Evolutionary conservation across 2,797 vertebrate species (phyloP).

Genomic region (Macroramphosus scolopax): DNA sequence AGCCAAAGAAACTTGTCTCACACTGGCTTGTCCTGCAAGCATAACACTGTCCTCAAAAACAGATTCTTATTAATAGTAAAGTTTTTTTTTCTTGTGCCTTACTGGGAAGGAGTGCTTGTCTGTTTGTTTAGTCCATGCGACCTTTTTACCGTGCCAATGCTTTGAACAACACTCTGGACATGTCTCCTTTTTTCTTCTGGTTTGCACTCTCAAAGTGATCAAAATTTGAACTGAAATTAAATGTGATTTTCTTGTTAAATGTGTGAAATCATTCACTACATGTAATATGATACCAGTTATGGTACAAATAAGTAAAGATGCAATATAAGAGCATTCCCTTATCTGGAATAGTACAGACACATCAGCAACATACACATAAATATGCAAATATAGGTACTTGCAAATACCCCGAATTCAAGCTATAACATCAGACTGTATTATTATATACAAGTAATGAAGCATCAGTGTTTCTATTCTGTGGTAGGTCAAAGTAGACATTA

Average conservation of each 20-base stretch:
- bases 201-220: conserved; percentile 55
- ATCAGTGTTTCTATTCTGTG: no score
- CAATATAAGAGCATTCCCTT: no score
- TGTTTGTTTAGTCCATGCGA: conserved; percentile 19
- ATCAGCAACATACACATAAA: no score
- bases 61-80: conserved; percentile 38
- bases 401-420: no score
- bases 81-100: conserved; percentile 58
- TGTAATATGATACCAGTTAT: neutral
- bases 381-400: no score
- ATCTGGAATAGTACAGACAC: neutral
- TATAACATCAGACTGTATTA: no score
- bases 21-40: conserved; percentile 49
- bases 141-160: conserved; percentile 19
- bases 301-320: no score
- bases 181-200: conserved; percentile 4
- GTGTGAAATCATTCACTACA: conserved; percentile 11
- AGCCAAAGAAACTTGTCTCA: conserved; percentile 49
- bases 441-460: no score
- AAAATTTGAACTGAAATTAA: conserved; percentile 54
- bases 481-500: no score
- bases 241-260: conserved; percentile 38
- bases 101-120: conserved; percentile 32
- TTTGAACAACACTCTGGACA: conserved; percentile 24
- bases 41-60: conserved; percentile 6